Evolutionary conservation across 2,113 vertebrate genomes (phyloP).

Genomic region (Rhineura floridana): DNA sequence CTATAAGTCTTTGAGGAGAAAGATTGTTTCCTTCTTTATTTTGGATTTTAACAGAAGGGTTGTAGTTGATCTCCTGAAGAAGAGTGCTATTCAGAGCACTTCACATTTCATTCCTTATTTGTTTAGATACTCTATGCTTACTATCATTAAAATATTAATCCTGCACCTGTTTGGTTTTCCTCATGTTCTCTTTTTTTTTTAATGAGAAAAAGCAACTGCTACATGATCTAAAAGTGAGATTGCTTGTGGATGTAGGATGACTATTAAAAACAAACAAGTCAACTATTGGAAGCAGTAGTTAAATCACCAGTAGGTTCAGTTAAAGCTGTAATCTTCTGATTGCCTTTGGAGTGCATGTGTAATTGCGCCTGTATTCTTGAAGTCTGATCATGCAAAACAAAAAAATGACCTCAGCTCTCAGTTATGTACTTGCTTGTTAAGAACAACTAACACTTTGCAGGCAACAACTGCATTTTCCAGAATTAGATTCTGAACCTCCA

Average conservation of each 20-base stretch:
- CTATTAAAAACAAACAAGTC: conserved; percentile 38
- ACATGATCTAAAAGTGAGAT: conserved; percentile 43
- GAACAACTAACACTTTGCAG: not conserved
- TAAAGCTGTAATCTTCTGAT: not conserved
- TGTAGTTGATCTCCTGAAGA: no score
- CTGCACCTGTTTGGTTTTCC: no score
- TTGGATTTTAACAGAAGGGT: no score
- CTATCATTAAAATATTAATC: no score
- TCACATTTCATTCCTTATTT: no score
- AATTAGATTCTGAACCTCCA: not conserved
- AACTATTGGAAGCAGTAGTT: conserved; percentile 34
- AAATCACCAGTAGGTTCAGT: conserved; percentile 15
- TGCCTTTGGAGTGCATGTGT: not conserved
- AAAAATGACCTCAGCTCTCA: not conserved
- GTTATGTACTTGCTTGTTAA: not conserved
- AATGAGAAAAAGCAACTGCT: conserved; percentile 35
- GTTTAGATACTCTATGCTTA: no score
- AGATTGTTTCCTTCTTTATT: no score
- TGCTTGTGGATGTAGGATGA: conserved; percentile 7
- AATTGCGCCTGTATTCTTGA: not conserved
- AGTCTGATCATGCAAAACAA: not conserved
- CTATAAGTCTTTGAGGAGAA: no score
- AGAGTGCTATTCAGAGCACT: no score
- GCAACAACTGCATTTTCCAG: fast-evolving
- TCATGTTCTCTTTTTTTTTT: no score